phyloP scores from a whole-genome alignment of 2,113 vertebrate genomes.

The Cyphotilapia sp. region DNA sequence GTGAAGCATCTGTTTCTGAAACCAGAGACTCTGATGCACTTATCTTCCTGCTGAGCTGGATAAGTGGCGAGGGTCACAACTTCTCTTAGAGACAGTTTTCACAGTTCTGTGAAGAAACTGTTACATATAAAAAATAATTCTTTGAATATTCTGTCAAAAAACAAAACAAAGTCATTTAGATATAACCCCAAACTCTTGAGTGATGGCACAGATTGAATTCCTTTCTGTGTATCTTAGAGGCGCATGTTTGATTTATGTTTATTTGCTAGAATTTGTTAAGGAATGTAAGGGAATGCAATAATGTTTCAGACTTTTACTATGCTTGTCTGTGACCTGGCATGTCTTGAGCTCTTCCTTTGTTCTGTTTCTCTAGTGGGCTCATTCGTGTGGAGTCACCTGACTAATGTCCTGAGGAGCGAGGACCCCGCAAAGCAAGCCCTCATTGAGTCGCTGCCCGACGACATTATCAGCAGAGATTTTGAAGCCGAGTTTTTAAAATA shows the following conservation, averaged over 20 bases:
- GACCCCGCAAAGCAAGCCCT: slow-evolving; percentile 79
- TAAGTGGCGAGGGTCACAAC: background rate
- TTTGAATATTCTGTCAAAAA: background rate
- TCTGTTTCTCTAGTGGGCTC: slow-evolving; percentile 74
- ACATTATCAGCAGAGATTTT: slow-evolving; percentile 81
- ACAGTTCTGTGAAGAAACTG: background rate
- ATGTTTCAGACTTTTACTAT: background rate
- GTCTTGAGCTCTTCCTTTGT: background rate
- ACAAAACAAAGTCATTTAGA: background rate
- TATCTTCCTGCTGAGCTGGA: background rate
- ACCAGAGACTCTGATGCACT: background rate
- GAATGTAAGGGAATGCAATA: background rate
- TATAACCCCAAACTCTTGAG: background rate
- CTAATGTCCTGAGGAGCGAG: slow-evolving; percentile 77
- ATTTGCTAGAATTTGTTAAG: background rate
- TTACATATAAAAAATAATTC: background rate
- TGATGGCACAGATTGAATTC: background rate
- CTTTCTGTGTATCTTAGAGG: background rate
- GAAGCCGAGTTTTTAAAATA: slow-evolving; percentile 79
- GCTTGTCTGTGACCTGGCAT: background rate
- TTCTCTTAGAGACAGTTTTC: background rate
- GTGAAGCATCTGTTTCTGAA: background rate
- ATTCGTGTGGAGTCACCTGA: slow-evolving; percentile 86
- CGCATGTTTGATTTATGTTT: background rate
- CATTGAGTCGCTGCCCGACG: slow-evolving; percentile 73